A percentile compares a stretch with the other conserved stretches of the same genome.
phyloP scores from a whole-genome alignment of 2,113 vertebrate species.

The Phrynosoma platyrhinos region DNA sequence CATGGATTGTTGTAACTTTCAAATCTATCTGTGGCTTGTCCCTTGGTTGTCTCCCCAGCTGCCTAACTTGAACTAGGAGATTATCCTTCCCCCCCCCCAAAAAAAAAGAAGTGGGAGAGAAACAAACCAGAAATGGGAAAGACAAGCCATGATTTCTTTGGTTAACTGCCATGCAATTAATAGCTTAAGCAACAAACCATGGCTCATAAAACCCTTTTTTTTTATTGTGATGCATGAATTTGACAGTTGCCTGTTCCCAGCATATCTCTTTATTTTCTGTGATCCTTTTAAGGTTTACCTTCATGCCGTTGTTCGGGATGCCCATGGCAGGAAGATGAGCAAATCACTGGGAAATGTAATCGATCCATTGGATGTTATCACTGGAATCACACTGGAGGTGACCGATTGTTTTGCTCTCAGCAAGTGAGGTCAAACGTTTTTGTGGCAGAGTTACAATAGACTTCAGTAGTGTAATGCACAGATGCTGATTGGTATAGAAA shows the following conservation, averaged over 20 bases:
- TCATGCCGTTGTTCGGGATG: conserved; percentile 89
- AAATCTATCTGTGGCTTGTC: background rate
- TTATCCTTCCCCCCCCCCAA: no score
- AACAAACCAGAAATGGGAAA: background rate
- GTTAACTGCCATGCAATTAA: background rate
- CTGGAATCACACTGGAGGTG: conserved; percentile 87
- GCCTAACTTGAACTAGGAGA: no score
- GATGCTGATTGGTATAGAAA: no score
- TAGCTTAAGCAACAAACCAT: background rate
- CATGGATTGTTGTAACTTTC: background rate
- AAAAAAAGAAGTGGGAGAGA: no score
- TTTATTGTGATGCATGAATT: background rate
- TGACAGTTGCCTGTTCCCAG: no score
- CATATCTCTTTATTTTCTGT: fast-evolving
- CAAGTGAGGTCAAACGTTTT: background rate
- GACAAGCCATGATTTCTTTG: no score
- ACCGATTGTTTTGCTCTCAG: background rate
- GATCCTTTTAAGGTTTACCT: conserved; percentile 82
- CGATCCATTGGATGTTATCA: conserved; percentile 88
- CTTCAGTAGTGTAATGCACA: background rate
- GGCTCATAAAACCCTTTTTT: background rate
- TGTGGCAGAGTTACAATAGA: background rate
- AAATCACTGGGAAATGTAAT: conserved; percentile 94
- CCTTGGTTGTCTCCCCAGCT: background rate
- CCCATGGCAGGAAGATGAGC: conserved; percentile 93